Conservation (phyloP, 2,888 invertebrate species). For the Phlogophora meticulosa region DNA sequence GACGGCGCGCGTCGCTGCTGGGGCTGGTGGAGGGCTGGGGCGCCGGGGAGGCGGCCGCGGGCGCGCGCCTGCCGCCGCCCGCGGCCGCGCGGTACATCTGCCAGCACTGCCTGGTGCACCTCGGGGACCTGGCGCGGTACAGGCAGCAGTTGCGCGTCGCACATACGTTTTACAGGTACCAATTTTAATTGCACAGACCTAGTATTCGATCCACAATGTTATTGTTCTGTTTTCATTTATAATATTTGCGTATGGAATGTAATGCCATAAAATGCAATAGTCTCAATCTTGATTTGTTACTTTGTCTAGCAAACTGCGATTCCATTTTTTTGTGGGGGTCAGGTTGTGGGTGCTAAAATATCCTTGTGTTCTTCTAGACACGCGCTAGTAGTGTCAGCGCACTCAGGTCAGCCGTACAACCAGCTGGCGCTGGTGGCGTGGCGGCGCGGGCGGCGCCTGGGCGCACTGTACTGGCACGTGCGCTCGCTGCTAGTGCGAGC, state of each 20-base stretch:
- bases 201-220: too few relatives aligned
- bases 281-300: too few relatives aligned
- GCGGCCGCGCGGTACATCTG: conserved; percentile 96
- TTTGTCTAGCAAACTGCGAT: too few relatives aligned
- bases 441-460: conserved; percentile 95
- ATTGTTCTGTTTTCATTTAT: too few relatives aligned
- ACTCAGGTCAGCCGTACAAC: conserved; percentile 97
- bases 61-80: conserved; percentile 89
- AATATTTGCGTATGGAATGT: too few relatives aligned
- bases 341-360: too few relatives aligned
- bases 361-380: conserved; percentile 86
- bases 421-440: conserved; percentile 96
- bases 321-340: too few relatives aligned
- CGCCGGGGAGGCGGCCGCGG: conserved; percentile 70
- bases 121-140: conserved; percentile 97
- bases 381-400: conserved; percentile 94
- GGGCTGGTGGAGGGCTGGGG: conserved; percentile 87
- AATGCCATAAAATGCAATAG: too few relatives aligned
- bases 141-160: conserved; percentile 95
- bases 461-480: conserved; percentile 96
- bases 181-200: neutral
- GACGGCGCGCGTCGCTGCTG: conserved; percentile 85
- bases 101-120: conserved; percentile 97
- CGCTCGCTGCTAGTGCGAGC: conserved; percentile 95
- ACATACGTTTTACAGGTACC: conserved; percentile 95